Base-by-base conservation (phyloP, 2,888 invertebrate species). In the Pherbina coryleti region DNA sequence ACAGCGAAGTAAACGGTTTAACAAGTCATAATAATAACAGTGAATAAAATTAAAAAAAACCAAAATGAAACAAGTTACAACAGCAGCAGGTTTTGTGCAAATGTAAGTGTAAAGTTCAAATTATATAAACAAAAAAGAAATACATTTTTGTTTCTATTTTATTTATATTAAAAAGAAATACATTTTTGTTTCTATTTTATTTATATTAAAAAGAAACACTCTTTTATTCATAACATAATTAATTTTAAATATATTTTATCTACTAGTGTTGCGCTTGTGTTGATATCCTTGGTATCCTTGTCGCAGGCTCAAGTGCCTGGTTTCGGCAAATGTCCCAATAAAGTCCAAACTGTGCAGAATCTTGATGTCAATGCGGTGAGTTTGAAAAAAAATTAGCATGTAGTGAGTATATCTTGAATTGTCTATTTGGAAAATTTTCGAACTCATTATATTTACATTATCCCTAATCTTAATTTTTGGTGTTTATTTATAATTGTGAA, bases 251-350 rank as follows among this genome's bases (percentile, higher is more conserved):
- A 44, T 11, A 11, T 44, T 44, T 11, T 44, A 3, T 37, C 8
- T 37, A 37, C 8, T 44, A 60, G 57, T 60, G 9, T 60, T 28
- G 25, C 28, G 25, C 19, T 72, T 3, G 22, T 37, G 57, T 7
- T 72, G 11, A 1, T 60, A 11, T n/a, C 57, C 37, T 37, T 57
- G 37, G 0, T 69, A 9, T 22, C 57, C 4, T 60, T 60, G 44
- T 11, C 28, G 19, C 28, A 64, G 2, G 79, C 92, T 0, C 94
- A 94, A 86, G 91, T 94, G 11, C 90, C 93, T 0, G 90, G 91
- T 80, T 88, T 92, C 0, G 93, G 93, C 3, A 83, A 88, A 0
- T 94, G 94, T 83, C 93, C 93, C 28, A 11, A n/a, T 0, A 89
- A 91, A 25, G 89, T 94, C 4, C 88, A 91, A 67, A 91, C 92